Evolutionary conservation across 2,888 invertebrate genomes (phyloP), one percentile per base, ranked within the genome.

Genomic region (Polymixis flavicincta): DNA sequence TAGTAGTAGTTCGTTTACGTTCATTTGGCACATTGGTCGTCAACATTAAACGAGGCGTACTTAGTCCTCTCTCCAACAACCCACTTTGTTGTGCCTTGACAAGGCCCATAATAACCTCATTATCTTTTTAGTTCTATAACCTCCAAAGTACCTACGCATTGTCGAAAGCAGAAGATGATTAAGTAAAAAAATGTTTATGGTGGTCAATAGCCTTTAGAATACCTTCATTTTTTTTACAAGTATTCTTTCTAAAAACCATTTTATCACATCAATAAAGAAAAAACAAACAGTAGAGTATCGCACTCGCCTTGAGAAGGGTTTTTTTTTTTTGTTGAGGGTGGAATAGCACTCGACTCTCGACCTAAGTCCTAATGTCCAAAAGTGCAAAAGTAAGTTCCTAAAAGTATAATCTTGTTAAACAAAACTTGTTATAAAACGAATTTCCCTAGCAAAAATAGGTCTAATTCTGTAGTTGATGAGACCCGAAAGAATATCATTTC

Each of bases 371-470:
- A 7, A 66, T 75, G 22, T 25, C 22, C 6, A 59, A 59, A 59
- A 52, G 5, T 25, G 52, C 6, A 59, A 59, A 59, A 52, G 5
- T 25, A 59, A 60, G 60, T 52, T 76, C 59, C 42, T 76, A 25
- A 59, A 67, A 76, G 13, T 50, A 75, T 60, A 76, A 68, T 68
- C 45, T 2, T 54, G 19, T 60, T 48, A 76, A 28, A 54, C 9
- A 48, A 19, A 48, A 37, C 19, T 45, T 11, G 7, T 50, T 57
- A 57, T n/a, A 22, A 75, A 74, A 48, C 17, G 6, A 68, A 5
- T 60, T 68, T 9, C 4, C 9, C 22, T 8, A 22, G 1, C 28
- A 45, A 17, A 48, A 63, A 57, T 45, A 17, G 17, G 25, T 13
- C 54, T 72, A 54, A 61, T 54, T 17, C 60, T 61, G 14, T 32